A percentile compares a stretch with the other conserved stretches of the same genome.
These are phyloP conservation scores for Alosa alosa DNA, from an alignment of 2,113 vertebrate genomes.

Conservation along the genomic window DNA sequence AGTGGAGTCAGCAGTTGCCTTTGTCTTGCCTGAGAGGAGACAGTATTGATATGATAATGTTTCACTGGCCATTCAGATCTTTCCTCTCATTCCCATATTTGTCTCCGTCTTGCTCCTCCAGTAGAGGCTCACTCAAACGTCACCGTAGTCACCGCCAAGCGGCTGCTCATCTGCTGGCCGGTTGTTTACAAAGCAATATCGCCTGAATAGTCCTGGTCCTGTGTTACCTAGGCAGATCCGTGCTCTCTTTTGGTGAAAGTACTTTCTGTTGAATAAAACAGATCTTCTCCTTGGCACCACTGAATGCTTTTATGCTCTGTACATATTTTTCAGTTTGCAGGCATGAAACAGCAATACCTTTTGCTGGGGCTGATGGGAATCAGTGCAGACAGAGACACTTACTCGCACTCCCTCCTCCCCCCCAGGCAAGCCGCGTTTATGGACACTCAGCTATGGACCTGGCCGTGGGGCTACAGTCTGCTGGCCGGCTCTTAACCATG, in stretches of 20 bases:
- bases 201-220: too few species aligned
- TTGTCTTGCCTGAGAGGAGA: not conserved
- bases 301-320: not conserved
- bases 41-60: not conserved
- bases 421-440: constrained; percentile 82
- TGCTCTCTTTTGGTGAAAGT: not conserved
- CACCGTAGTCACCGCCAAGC: constrained; percentile 13
- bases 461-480: constrained; percentile 84
- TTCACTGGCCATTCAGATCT: not conserved
- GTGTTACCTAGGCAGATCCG: too few species aligned
- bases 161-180: constrained; percentile 58
- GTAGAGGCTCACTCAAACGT: constrained; percentile 52
- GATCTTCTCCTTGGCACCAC: not conserved
- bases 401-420: not conserved
- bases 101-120: not conserved
- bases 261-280: not conserved
- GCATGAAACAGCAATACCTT: not conserved
- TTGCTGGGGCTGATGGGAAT: not conserved
- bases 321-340: not conserved
- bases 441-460: constrained; percentile 78
- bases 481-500: constrained; percentile 77
- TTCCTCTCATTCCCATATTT: not conserved
- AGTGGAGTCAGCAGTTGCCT: not conserved
- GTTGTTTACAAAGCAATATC: constrained; percentile 48
- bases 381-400: not conserved